Percentiles rank a stretch among this genome's conserved stretches.
phyloP scores from a whole-genome alignment of 2,888 invertebrate genomes.

The Endotricha flammealis region DNA sequence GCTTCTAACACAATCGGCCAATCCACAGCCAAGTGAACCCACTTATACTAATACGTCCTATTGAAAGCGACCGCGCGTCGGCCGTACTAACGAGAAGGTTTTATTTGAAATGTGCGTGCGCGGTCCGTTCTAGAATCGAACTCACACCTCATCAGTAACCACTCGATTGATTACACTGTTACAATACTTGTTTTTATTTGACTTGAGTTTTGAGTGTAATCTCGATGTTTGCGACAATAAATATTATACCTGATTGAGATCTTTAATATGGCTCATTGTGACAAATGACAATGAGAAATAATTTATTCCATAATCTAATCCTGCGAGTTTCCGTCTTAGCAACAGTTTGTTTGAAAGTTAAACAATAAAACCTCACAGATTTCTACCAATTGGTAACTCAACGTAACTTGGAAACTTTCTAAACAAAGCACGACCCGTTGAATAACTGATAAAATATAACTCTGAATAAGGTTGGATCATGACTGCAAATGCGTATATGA shows the following conservation, averaged over 20 bases:
- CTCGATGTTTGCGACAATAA: too few species aligned
- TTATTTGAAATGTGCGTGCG: conserved; percentile 36
- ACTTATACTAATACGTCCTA: conserved; percentile 57
- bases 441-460: conserved; percentile 19
- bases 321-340: neutral
- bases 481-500: conserved; percentile 16
- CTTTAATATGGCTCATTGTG: too few species aligned
- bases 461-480: conserved; percentile 12
- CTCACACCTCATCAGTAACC: neutral
- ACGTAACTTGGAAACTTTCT: conserved; percentile 5
- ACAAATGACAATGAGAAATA: neutral
- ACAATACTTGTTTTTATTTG: too few species aligned
- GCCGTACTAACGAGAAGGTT: conserved; percentile 40
- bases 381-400: neutral
- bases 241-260: too few species aligned
- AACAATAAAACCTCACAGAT: neutral
- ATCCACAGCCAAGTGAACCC: conserved; percentile 42
- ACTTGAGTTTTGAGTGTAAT: too few species aligned
- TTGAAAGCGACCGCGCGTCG: conserved; percentile 41
- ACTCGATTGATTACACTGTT: neutral
- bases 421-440: conserved; percentile 14
- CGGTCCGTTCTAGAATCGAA: conserved; percentile 12
- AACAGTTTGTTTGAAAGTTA: neutral
- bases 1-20: conserved; percentile 45
- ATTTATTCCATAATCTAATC: neutral